Conservation (phyloP, 1,140 invertebrate species). For the Homalodisca vitripennis region DNA sequence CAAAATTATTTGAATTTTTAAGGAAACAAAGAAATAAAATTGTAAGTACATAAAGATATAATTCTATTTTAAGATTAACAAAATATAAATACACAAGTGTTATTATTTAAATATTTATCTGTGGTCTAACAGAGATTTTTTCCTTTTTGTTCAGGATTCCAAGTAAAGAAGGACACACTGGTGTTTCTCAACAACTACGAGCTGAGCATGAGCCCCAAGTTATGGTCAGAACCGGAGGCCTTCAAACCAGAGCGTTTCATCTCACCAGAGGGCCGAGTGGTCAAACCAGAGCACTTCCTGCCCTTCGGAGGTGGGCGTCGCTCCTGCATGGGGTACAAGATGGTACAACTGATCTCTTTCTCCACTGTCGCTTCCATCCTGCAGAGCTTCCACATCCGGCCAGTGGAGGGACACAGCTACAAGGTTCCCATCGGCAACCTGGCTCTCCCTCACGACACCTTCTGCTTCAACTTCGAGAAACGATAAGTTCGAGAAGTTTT, state of each 20-base stretch:
- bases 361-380: slow-evolving; percentile 69
- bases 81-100: no score
- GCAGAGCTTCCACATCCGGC: slow-evolving; percentile 38
- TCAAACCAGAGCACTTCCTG: slow-evolving; percentile 67
- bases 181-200: slow-evolving; percentile 89
- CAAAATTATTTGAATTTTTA: no score
- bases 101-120: not conserved
- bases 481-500: slow-evolving; percentile 20
- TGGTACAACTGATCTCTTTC: slow-evolving; percentile 75
- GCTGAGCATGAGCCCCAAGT: slow-evolving; percentile 69
- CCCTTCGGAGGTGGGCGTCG: slow-evolving; percentile 85
- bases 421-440: slow-evolving; percentile 42
- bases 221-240: slow-evolving; percentile 70
- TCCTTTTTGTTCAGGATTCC: slow-evolving; percentile 52
- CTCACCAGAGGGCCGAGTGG: slow-evolving; percentile 48
- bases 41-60: no score
- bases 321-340: slow-evolving; percentile 84
- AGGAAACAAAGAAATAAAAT: no score
- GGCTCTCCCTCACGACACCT: slow-evolving; percentile 42
- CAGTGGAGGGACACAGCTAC: slow-evolving; percentile 33
- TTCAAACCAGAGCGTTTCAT: slow-evolving; percentile 76
- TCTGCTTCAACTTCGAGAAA: slow-evolving; percentile 39
- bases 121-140: slow-evolving; percentile 2
- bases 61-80: no score
- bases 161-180: slow-evolving; percentile 74